phyloP scores from a whole-genome alignment of 2,797 vertebrate species.

The Sebastes kiyomatsui region DNA sequence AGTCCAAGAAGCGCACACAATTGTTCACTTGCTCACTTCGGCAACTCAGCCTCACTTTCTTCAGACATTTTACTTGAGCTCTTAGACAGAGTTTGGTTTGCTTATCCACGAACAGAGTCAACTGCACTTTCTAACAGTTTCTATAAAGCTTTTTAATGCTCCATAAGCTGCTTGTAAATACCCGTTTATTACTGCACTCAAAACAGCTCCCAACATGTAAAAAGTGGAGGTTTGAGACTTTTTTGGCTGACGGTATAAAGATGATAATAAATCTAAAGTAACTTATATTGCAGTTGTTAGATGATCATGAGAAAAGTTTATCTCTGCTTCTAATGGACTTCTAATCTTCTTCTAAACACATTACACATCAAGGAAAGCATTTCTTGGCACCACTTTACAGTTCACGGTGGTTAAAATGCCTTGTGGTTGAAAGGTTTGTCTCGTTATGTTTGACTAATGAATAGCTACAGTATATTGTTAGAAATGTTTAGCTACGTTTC shows the following conservation, averaged over 20 bases:
- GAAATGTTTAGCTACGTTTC: constrained; percentile 32
- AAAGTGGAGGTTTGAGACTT: background rate
- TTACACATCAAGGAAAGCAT: constrained; percentile 2
- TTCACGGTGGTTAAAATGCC: constrained; percentile 28
- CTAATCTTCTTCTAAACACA: background rate
- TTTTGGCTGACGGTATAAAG: background rate
- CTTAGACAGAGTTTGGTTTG: constrained; percentile 16
- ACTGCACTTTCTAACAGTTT: constrained; percentile 6
- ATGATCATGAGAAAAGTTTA: background rate
- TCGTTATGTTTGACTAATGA: constrained; percentile 45
- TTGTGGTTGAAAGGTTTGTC: constrained; percentile 39
- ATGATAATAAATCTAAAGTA: background rate
- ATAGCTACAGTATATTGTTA: constrained; percentile 26
- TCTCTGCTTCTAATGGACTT: background rate
- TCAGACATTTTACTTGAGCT: constrained; percentile 9
- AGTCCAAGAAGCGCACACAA: constrained; percentile 26
- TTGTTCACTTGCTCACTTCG: constrained; percentile 58
- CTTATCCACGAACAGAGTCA: background rate
- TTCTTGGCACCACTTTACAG: background rate
- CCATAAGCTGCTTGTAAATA: constrained; percentile 48
- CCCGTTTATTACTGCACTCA: constrained; percentile 31
- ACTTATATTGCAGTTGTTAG: background rate
- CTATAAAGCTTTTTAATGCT: constrained; percentile 45
- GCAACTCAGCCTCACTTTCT: constrained; percentile 27
- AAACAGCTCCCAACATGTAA: background rate